Percentiles rank a stretch among this genome's conserved stretches.
phyloP scores from a whole-genome alignment of 2,797 vertebrate species.

The Phoxinus dragarum region DNA sequence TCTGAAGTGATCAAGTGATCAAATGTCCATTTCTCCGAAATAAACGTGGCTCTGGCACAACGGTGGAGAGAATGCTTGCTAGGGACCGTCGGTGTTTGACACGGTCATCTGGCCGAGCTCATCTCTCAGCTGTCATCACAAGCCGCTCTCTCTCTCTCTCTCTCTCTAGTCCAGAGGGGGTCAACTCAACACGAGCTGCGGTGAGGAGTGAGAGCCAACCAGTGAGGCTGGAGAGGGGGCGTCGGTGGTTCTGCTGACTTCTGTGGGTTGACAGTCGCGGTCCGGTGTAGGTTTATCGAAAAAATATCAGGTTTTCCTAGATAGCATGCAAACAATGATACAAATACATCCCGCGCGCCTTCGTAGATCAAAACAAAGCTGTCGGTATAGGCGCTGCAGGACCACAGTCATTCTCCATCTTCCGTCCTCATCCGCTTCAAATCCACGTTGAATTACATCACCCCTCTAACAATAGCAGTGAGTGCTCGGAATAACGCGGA shows the following conservation, averaged over 20 bases:
- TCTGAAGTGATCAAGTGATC: conserved; percentile 62
- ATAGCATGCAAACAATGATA: background rate
- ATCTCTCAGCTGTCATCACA: conserved; percentile 60
- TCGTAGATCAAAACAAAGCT: background rate
- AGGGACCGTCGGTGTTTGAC: conserved; percentile 20
- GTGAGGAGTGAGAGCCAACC: conserved; percentile 69
- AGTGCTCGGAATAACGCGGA: conserved; percentile 27
- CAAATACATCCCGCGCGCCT: background rate
- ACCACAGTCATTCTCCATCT: background rate
- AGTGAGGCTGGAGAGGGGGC: conserved; percentile 67
- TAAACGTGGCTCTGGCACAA: conserved; percentile 9
- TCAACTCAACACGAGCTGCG: conserved; percentile 66
- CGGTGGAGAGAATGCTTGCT: conserved; percentile 16
- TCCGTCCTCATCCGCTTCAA: conserved; percentile 14
- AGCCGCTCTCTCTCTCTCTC: conserved; percentile 5
- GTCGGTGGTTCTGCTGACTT: conserved; percentile 54
- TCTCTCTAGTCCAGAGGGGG: conserved; percentile 58
- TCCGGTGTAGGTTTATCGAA: background rate
- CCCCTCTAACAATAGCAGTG: conserved; percentile 45
- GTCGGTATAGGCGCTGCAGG: background rate
- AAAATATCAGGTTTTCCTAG: background rate
- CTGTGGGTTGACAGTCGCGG: conserved; percentile 12
- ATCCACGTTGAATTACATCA: conserved; percentile 52
- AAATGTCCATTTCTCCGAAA: conserved; percentile 50
- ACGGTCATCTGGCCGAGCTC: conserved; percentile 61